Evolutionary conservation across 2,888 invertebrate genomes (phyloP).

Genomic region (Panopea generosa): DNA sequence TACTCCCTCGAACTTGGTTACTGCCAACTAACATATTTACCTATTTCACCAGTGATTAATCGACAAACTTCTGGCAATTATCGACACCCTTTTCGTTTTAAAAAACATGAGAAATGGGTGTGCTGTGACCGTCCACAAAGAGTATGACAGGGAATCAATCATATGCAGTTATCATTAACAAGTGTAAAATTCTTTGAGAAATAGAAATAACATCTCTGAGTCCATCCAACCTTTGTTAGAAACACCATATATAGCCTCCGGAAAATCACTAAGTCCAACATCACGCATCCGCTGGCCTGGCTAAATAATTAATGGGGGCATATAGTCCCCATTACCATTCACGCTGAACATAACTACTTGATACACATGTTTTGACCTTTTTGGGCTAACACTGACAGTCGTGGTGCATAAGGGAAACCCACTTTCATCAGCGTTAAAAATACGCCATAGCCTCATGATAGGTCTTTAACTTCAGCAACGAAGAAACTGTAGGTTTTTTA

Average conservation of each 20-base stretch:
- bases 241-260: neutral
- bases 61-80: no score
- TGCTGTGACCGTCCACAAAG: neutral
- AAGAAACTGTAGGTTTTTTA: no score
- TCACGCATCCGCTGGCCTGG: neutral
- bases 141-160: neutral
- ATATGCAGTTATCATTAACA: neutral
- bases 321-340: neutral
- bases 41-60: no score
- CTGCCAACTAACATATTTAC: no score
- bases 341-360: neutral
- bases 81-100: no score
- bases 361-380: neutral
- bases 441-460: neutral
- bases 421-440: neutral
- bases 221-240: conserved; percentile 1
- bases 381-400: conserved; percentile 1
- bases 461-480: no score
- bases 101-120: no score
- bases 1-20: no score
- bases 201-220: neutral
- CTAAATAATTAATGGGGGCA: neutral
- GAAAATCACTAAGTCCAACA: neutral
- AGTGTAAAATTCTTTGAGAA: neutral
- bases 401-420: neutral